phyloP scores from a whole-genome alignment of 2,797 vertebrate species.

The Protonibea diacanthus region DNA sequence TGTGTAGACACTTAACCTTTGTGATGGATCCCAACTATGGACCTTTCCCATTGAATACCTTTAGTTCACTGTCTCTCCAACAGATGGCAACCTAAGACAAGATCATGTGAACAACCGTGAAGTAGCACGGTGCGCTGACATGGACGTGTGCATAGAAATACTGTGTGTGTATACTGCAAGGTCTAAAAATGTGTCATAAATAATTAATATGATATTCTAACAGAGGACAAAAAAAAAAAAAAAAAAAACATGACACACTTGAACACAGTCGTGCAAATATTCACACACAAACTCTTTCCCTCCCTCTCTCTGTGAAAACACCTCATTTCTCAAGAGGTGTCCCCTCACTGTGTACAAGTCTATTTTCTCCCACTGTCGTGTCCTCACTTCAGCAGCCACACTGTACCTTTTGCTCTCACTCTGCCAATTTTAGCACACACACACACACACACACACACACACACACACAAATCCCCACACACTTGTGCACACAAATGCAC shows the following conservation, averaged over 20 bases:
- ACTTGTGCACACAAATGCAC: neutral
- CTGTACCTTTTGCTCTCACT: slow-evolving; percentile 54
- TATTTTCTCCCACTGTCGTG: slow-evolving; percentile 61
- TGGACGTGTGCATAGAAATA: slow-evolving; percentile 7
- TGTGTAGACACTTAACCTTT: neutral
- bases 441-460: neutral
- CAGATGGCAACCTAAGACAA: slow-evolving; percentile 59
- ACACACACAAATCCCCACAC: slow-evolving; percentile 20
- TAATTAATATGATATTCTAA: slow-evolving; percentile 6
- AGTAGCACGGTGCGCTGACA: neutral
- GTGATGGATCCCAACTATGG: neutral
- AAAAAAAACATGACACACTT: neutral
- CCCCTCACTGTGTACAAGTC: slow-evolving; percentile 36
- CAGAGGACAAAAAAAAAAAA: neutral
- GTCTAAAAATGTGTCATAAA: neutral
- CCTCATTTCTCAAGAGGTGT: slow-evolving; percentile 48
- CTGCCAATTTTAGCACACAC: slow-evolving; percentile 50
- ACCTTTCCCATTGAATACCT: neutral
- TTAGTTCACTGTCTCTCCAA: slow-evolving; percentile 36
- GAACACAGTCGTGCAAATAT: neutral
- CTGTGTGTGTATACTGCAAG: neutral
- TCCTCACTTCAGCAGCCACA: slow-evolving; percentile 59
- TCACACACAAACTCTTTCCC: neutral
- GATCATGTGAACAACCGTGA: neutral
- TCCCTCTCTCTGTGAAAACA: slow-evolving; percentile 34